These are phyloP conservation scores for Bolinopsis microptera DNA, from an alignment of 37 sponge, comb jelly and placozoan species.

Conservation along the genomic window DNA sequence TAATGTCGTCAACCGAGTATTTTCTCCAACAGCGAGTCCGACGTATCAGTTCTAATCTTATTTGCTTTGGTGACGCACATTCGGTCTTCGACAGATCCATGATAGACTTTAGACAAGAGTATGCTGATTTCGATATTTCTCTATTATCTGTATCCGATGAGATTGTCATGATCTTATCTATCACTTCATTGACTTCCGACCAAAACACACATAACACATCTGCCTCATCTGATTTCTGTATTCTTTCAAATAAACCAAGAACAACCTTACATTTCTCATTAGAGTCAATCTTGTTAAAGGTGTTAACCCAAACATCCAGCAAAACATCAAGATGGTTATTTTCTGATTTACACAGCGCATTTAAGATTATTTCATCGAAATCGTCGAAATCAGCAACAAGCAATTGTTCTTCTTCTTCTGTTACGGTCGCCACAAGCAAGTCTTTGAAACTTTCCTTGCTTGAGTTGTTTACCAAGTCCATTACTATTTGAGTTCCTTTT, in stretches of 20 bases:
- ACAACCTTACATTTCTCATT: background rate
- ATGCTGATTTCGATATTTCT: no score
- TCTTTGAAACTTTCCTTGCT: background rate
- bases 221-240: background rate
- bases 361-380: background rate
- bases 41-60: background rate
- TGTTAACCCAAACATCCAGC: background rate
- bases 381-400: background rate
- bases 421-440: no score
- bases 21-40: background rate
- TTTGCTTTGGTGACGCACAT: background rate
- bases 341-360: background rate
- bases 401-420: no score
- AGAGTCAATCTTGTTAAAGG: background rate
- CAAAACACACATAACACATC: background rate
- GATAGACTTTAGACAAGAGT: no score
- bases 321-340: background rate
- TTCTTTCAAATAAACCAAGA: background rate
- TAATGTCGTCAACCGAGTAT: background rate
- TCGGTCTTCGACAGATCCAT: no score
- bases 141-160: no score
- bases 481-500: background rate
- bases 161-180: background rate
- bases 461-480: background rate
- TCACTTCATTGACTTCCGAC: background rate